Conservation (phyloP, 2,113 vertebrate species). For the Andinoacara biseriatus region DNA sequence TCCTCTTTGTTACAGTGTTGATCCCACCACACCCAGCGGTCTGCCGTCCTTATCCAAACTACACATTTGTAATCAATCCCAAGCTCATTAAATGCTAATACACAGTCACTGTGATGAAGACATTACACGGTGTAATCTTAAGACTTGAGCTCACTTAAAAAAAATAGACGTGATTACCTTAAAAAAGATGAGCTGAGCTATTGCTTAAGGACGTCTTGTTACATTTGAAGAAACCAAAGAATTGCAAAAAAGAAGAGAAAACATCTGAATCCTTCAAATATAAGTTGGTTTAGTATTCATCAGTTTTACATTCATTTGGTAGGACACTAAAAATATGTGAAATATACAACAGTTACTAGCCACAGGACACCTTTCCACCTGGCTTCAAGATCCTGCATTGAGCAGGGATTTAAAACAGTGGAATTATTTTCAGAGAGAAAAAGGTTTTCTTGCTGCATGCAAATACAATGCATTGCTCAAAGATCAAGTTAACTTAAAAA, state of each 20-base stretch:
- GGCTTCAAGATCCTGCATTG: neutral
- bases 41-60: constrained; percentile 28
- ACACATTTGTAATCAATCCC: constrained; percentile 38
- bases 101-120: constrained; percentile 14
- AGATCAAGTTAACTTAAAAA: neutral
- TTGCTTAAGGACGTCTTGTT: neutral
- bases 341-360: neutral
- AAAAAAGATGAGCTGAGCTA: neutral
- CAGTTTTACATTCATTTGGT: neutral
- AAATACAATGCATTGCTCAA: neutral
- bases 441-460: neutral
- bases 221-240: neutral
- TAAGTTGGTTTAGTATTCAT: neutral
- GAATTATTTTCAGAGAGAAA: neutral
- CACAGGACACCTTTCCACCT: neutral
- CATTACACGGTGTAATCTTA: neutral
- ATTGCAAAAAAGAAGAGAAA: neutral
- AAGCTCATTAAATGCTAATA: constrained; percentile 33
- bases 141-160: neutral
- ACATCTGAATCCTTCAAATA: neutral
- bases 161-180: neutral
- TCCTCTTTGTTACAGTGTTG: constrained; percentile 38
- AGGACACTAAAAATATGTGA: neutral
- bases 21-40: constrained; percentile 43
- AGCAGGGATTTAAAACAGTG: neutral